A percentile compares a stretch with the other conserved stretches of the same genome.
Evolutionary conservation across 1,140 invertebrate genomes (phyloP).

Genomic region (Aplysia californica): DNA sequence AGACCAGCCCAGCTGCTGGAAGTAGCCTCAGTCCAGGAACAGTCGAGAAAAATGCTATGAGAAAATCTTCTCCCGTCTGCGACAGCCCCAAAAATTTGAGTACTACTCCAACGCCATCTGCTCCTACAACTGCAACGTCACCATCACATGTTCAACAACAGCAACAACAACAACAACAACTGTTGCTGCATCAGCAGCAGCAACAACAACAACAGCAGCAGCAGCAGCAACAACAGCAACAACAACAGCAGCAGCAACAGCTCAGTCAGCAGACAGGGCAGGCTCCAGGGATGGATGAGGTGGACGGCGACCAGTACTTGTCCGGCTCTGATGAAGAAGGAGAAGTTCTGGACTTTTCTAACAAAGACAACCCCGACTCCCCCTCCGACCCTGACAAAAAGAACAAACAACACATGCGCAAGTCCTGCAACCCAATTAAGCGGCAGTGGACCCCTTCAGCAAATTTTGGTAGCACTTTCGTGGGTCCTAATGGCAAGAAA

Average conservation of each 20-base stretch:
- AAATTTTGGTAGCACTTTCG: slow-evolving; percentile 61
- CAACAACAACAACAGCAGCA: slow-evolving; percentile 8
- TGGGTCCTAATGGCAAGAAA: slow-evolving; percentile 74
- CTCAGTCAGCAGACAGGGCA: background rate
- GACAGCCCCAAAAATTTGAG: slow-evolving; percentile 62
- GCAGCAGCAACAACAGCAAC: slow-evolving; percentile 11
- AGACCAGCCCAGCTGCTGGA: slow-evolving; percentile 5
- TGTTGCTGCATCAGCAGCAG: background rate
- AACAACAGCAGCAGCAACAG: slow-evolving; percentile 29
- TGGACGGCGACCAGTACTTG: background rate
- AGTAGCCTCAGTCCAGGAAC: slow-evolving; percentile 10
- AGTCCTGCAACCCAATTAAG: slow-evolving; percentile 89
- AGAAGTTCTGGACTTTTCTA: slow-evolving; percentile 51
- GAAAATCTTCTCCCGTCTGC: slow-evolving; percentile 44
- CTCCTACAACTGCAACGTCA: slow-evolving; percentile 41
- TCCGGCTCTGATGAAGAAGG: slow-evolving; percentile 17
- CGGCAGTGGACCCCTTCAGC: slow-evolving; percentile 86
- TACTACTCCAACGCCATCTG: slow-evolving; percentile 50
- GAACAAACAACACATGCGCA: slow-evolving; percentile 73
- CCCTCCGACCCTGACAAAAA: slow-evolving; percentile 63
- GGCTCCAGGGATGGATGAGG: background rate
- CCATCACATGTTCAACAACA: slow-evolving; percentile 20
- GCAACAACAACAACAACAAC: background rate
- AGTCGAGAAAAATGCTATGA: slow-evolving; percentile 12
- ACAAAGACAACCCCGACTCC: slow-evolving; percentile 41